A percentile compares a stretch with the other conserved stretches of the same genome.
Evolutionary conservation across 2,888 invertebrate species (phyloP).

Genomic region (Acheta domesticus): DNA sequence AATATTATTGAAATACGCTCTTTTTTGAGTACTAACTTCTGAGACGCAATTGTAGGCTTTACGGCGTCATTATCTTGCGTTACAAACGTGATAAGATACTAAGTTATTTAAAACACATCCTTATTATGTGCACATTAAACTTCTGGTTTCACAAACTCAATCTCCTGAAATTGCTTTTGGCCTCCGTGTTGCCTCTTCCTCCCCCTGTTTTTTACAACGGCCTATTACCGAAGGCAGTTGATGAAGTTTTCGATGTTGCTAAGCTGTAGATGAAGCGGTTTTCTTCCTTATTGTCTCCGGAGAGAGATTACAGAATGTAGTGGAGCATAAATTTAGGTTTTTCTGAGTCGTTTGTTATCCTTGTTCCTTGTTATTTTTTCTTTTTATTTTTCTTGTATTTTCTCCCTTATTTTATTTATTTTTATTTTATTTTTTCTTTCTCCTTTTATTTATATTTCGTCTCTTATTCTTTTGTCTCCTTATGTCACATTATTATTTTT

Average conservation of each 20-base stretch:
- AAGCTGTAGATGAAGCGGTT: background rate
- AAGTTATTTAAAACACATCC: constrained; percentile 8
- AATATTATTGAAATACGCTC: constrained; percentile 5
- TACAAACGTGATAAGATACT: background rate
- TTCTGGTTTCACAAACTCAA: constrained; percentile 1
- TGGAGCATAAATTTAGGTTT: too few relatives aligned
- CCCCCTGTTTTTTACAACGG: background rate
- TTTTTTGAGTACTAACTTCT: background rate
- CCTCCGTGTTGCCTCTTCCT: background rate
- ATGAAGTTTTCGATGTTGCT: background rate
- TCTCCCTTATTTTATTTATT: too few relatives aligned
- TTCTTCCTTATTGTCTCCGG: background rate
- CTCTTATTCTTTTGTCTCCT: too few relatives aligned
- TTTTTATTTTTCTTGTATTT: too few relatives aligned
- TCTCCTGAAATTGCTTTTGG: background rate
- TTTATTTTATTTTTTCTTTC: too few relatives aligned
- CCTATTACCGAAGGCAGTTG: background rate
- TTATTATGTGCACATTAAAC: background rate
- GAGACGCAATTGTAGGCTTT: background rate
- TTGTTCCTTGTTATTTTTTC: too few relatives aligned
- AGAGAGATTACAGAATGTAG: background rate
- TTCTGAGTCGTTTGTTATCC: too few relatives aligned
- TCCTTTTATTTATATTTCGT: too few relatives aligned
- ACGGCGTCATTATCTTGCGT: background rate
- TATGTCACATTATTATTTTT: too few relatives aligned